Conservation (phyloP, 2,113 vertebrate genomes). For the Chelonoidis abingdonii region DNA sequence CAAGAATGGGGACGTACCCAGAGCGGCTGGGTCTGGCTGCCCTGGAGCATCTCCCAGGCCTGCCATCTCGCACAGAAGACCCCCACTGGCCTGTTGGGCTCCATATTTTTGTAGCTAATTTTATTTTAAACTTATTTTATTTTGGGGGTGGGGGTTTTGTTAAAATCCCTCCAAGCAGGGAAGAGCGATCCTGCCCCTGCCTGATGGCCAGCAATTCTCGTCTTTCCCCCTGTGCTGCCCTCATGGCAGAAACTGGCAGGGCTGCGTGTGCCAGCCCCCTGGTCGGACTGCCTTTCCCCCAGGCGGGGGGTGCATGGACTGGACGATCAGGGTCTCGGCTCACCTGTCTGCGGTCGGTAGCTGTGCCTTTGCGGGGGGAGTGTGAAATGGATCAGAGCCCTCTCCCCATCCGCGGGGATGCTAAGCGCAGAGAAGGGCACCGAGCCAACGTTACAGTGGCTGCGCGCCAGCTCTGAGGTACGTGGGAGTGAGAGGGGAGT, state of each 20-base stretch:
- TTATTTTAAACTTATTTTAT: neutral
- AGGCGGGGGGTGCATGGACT: neutral
- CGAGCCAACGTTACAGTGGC: too few relatives aligned
- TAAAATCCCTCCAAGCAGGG: neutral
- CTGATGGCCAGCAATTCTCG: neutral
- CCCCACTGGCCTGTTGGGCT: neutral
- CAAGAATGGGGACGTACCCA: neutral
- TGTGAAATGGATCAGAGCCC: neutral
- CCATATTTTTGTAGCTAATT: neutral
- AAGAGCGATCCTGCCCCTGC: neutral
- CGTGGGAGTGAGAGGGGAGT: too few relatives aligned
- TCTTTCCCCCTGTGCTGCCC: neutral
- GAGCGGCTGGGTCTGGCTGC: neutral
- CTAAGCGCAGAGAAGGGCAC: accelerated
- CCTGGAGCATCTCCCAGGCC: neutral
- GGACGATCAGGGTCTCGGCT: too few relatives aligned
- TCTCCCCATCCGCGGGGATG: neutral
- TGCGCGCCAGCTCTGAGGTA: too few relatives aligned
- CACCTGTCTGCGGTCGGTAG: neutral
- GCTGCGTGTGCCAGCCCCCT: neutral
- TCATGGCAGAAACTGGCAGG: neutral
- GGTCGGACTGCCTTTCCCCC: too few relatives aligned
- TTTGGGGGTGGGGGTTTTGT: neutral
- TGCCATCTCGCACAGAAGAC: neutral
- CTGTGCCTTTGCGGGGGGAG: neutral